phyloP scores from a whole-genome alignment of 2,797 vertebrate genomes.

The Psittacula derbiana region DNA sequence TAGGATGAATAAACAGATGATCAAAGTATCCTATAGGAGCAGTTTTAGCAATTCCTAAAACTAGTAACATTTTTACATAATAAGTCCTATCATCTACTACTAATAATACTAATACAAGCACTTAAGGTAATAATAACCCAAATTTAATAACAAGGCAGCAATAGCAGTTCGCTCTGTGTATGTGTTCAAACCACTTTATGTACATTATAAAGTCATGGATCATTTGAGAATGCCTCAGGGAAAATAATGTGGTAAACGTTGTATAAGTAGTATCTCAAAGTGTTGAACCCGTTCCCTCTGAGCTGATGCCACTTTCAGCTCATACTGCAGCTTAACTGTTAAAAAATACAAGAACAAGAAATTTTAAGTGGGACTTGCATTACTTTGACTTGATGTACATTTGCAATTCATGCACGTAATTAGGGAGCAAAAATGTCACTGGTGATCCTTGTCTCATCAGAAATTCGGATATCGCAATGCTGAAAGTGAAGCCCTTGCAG shows the following conservation, averaged over 20 bases:
- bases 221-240: constrained; percentile 31
- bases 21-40: background rate
- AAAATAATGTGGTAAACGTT: constrained; percentile 45
- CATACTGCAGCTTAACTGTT: background rate
- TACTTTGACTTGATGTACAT: background rate
- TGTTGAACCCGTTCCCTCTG: background rate
- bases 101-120: constrained; percentile 26
- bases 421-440: background rate
- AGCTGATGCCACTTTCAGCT: background rate
- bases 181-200: constrained; percentile 26
- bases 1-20: background rate
- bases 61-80: constrained; percentile 22
- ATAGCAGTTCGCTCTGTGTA: constrained; percentile 7
- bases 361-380: background rate
- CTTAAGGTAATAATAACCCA: constrained; percentile 37
- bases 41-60: constrained; percentile 40
- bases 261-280: constrained; percentile 37
- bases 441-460: constrained; percentile 10
- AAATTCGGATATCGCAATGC: background rate
- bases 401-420: background rate
- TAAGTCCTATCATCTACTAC: background rate
- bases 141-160: constrained; percentile 46
- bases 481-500: background rate
- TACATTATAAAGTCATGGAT: constrained; percentile 60
- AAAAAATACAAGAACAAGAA: background rate